Evolutionary conservation across 2,888 invertebrate genomes (phyloP).

Genomic region (Megalurothrips usitatus): DNA sequence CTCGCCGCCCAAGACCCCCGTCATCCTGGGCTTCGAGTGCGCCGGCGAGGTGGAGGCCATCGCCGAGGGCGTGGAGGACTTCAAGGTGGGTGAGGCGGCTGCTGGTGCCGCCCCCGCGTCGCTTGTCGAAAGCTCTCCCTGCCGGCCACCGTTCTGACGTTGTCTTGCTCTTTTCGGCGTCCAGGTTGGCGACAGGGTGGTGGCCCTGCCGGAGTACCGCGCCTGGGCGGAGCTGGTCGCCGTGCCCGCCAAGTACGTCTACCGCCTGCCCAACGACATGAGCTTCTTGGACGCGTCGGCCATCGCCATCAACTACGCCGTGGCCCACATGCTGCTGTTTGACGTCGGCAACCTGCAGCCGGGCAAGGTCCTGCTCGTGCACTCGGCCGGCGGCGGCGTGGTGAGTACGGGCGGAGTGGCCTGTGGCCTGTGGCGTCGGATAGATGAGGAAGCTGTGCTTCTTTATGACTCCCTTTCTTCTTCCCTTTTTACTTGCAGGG

Average conservation of each 20-base stretch:
- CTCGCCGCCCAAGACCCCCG: conserved; percentile 82
- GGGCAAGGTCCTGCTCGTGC: conserved; percentile 75
- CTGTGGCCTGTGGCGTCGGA: background rate
- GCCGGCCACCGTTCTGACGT: background rate
- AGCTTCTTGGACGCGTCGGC: conserved; percentile 75
- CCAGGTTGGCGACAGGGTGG: conserved; percentile 75
- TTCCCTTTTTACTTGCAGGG: conserved; percentile 55
- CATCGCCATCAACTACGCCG: conserved; percentile 79
- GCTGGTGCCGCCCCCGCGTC: too few relatives aligned
- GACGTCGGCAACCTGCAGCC: conserved; percentile 72
- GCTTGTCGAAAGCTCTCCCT: too few relatives aligned
- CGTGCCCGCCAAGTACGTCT: conserved; percentile 75
- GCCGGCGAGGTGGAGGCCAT: conserved; percentile 76
- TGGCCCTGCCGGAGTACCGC: conserved; percentile 75
- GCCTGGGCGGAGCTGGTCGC: conserved; percentile 84
- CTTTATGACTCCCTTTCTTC: background rate
- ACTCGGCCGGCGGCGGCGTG: conserved; percentile 84
- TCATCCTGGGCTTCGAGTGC: conserved; percentile 84
- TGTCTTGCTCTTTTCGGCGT: background rate
- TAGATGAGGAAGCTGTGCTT: background rate
- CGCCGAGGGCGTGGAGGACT: conserved; percentile 72
- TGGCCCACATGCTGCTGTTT: conserved; percentile 79
- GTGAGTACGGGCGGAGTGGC: conserved; percentile 54
- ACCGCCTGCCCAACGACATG: conserved; percentile 70
- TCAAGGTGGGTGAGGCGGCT: conserved; percentile 58